Evolutionary conservation across 2,797 vertebrate species (phyloP).

Genomic region (Etheostoma perlongum): DNA sequence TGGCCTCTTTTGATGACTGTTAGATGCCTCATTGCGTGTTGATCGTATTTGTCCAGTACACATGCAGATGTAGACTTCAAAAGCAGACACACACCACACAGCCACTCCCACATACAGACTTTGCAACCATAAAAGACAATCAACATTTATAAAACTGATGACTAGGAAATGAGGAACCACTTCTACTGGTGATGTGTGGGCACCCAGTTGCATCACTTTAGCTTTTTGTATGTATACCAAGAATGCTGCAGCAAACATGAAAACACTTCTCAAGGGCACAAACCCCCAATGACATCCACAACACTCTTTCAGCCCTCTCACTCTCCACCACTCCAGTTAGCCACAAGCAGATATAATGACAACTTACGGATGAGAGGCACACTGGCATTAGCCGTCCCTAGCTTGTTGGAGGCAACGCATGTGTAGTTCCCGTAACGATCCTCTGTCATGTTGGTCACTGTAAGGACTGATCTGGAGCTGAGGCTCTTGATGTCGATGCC

Average conservation of each 20-base stretch:
- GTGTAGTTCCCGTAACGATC: conserved; percentile 99
- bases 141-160: conserved; percentile 32
- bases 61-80: conserved; percentile 51
- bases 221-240: conserved; percentile 12
- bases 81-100: conserved; percentile 34
- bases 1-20: conserved; percentile 27
- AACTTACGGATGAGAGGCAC: conserved; percentile 98
- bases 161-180: conserved; percentile 16
- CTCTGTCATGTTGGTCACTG: conserved; percentile 98
- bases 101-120: conserved; percentile 5
- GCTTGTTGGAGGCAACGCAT: conserved; percentile 96
- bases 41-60: conserved; percentile 20
- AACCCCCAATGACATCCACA: conserved; percentile 39
- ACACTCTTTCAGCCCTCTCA: conserved; percentile 43
- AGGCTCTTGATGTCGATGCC: conserved; percentile 97
- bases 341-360: conserved; percentile 60
- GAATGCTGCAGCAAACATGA: conserved; percentile 16
- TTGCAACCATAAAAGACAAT: conserved; percentile 29
- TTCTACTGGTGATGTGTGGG: conserved; percentile 7
- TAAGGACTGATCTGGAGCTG: conserved; percentile 97
- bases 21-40: conserved; percentile 11
- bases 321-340: conserved; percentile 51
- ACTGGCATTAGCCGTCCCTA: conserved; percentile 95
- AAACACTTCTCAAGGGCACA: conserved; percentile 17
- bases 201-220: conserved; percentile 23